Conservation (phyloP, 2,888 invertebrate genomes). For the Itoplectis maculator region DNA sequence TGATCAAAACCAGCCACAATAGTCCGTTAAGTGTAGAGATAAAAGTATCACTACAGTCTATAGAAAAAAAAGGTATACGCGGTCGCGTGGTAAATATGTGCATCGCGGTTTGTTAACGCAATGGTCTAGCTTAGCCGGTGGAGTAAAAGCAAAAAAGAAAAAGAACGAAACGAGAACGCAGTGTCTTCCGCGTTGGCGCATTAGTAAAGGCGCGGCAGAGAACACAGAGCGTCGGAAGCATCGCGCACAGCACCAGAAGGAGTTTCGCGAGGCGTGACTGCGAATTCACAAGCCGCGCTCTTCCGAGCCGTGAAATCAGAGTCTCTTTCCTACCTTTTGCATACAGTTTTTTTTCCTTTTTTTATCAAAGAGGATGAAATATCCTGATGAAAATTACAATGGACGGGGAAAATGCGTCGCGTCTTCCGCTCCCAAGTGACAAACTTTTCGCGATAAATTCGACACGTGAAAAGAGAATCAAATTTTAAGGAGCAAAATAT, state of each 20-base stretch:
- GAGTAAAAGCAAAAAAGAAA: conserved; percentile 59
- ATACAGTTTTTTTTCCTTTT: conserved; percentile 1
- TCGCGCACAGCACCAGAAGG: conserved; percentile 56
- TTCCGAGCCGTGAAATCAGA: conserved; percentile 73
- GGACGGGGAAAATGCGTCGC: conserved; percentile 4
- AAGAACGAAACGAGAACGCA: not conserved
- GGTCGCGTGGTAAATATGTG: not conserved
- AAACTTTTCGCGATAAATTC: not conserved
- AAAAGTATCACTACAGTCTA: conserved; percentile 10
- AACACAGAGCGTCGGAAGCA: conserved; percentile 40
- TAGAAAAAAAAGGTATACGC: conserved; percentile 7
- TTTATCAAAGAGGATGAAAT: conserved; percentile 32
- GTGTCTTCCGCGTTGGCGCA: conserved; percentile 69
- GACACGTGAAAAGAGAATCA: not conserved
- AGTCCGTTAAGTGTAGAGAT: not conserved
- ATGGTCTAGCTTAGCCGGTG: conserved; percentile 59
- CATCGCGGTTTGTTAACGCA: conserved; percentile 42
- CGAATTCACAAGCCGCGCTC: conserved; percentile 68
- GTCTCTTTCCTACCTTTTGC: conserved; percentile 25
- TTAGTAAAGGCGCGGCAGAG: conserved; percentile 38
- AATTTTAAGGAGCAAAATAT: not conserved
- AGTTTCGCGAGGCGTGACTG: conserved; percentile 73
- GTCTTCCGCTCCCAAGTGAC: not conserved
- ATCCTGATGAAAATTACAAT: conserved; percentile 40
- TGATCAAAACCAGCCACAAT: conserved; percentile 1